Evolutionary conservation across 2,888 invertebrate species (phyloP).

Genomic region (Teinopalpus imperialis): DNA sequence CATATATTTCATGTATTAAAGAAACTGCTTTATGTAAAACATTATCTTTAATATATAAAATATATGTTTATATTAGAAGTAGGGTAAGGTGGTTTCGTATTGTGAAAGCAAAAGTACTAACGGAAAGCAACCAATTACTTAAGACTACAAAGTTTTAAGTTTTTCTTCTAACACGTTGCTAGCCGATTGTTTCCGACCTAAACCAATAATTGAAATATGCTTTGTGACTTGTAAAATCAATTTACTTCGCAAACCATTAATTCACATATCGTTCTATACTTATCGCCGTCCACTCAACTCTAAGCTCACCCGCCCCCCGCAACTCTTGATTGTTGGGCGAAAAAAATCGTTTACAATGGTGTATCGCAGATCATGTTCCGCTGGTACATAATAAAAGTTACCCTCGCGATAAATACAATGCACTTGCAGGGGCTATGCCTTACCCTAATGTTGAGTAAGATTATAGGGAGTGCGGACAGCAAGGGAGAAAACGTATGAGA

Average conservation of each 20-base stretch:
- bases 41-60: no score
- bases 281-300: conserved; percentile 42
- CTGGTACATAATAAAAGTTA: conserved; percentile 69
- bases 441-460: conserved; percentile 56
- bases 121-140: neutral
- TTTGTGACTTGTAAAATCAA: conserved; percentile 60
- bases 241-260: conserved; percentile 76
- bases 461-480: conserved; percentile 46
- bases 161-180: neutral
- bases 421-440: conserved; percentile 63
- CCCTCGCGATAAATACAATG: conserved; percentile 74
- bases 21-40: no score
- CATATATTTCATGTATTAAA: no score
- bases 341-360: conserved; percentile 45
- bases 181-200: conserved; percentile 31
- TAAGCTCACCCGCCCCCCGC: conserved; percentile 41
- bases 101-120: neutral
- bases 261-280: conserved; percentile 69
- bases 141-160: no score
- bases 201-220: conserved; percentile 41
- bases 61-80: no score
- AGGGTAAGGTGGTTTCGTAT: no score
- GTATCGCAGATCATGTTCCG: conserved; percentile 42
- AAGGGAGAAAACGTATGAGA: conserved; percentile 34
- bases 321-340: conserved; percentile 30